These are phyloP conservation scores for Nylanderia fulva DNA, from an alignment of 1,140 invertebrate genomes.

Conservation along the genomic window DNA sequence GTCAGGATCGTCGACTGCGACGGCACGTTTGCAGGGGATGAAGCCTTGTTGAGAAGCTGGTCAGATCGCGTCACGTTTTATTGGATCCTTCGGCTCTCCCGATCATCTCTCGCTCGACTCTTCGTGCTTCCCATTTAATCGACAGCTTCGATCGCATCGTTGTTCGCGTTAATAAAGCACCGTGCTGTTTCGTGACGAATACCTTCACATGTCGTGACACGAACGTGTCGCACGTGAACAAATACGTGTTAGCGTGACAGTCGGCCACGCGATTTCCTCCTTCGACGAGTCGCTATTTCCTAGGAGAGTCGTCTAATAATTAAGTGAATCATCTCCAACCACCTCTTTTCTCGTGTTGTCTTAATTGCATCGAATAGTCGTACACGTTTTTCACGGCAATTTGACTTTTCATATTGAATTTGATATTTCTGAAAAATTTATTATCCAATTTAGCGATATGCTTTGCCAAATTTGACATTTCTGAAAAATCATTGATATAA, in stretches of 20 bases:
- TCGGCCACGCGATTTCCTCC: constrained; percentile 29
- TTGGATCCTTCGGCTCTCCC: background rate
- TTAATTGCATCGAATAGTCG: background rate
- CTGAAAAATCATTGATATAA: too few species aligned
- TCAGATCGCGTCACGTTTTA: background rate
- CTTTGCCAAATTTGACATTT: too few species aligned
- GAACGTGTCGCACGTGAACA: constrained; percentile 20
- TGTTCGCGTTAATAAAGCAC: constrained; percentile 16
- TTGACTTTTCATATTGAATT: background rate
- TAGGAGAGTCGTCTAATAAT: background rate
- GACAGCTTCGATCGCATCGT: background rate
- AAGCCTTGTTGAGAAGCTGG: background rate
- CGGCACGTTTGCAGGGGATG: background rate
- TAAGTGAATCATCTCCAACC: background rate
- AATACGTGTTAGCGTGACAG: constrained; percentile 33
- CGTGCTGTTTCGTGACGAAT: constrained; percentile 47
- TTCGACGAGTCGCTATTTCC: background rate
- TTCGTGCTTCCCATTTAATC: background rate
- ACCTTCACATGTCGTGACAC: background rate
- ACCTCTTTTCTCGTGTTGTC: background rate
- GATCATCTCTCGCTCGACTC: background rate
- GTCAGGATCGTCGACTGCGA: background rate
- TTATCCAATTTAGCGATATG: background rate
- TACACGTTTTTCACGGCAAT: background rate
- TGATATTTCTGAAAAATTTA: background rate